These are phyloP conservation scores for Anguilla obscura DNA, from an alignment of 2,797 vertebrate species.

Conservation along the genomic window DNA sequence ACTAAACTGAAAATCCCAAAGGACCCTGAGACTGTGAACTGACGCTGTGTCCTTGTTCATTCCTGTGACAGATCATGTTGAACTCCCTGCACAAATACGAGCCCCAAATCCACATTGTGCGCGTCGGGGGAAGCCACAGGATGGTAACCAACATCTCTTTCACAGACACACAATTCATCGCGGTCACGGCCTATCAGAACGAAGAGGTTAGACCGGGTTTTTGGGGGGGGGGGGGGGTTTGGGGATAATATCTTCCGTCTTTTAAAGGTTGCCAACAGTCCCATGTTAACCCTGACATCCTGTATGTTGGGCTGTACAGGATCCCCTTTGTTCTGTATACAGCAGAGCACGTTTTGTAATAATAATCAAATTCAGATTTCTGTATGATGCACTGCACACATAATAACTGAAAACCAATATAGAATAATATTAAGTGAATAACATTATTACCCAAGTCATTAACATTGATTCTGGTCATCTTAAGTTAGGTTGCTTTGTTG, in stretches of 20 bases:
- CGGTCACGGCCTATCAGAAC: constrained; percentile 96
- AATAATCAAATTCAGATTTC: background rate
- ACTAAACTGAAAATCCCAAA: background rate
- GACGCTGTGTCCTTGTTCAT: background rate
- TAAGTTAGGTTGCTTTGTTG: background rate
- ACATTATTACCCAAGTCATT: background rate
- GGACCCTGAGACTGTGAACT: background rate
- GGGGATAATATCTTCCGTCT: background rate
- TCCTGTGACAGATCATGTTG: constrained; percentile 83
- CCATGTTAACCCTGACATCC: background rate
- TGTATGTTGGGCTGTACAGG: background rate
- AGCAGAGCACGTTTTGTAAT: background rate
- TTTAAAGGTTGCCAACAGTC: background rate
- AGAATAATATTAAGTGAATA: background rate
- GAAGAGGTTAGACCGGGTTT: constrained; percentile 80
- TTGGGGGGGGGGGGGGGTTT: background rate
- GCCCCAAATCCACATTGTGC: constrained; percentile 92
- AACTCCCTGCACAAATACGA: constrained; percentile 95
- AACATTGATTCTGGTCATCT: background rate
- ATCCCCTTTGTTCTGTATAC: background rate
- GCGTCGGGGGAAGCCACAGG: constrained; percentile 83
- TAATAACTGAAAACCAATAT: background rate
- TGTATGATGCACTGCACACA: background rate
- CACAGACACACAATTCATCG: constrained; percentile 93
- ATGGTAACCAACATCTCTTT: constrained; percentile 94